A percentile compares a stretch with the other conserved stretches of the same genome.
These are phyloP conservation scores for Leptosomus discolor DNA, from an alignment of 2,113 vertebrate species.

Conservation along the genomic window DNA sequence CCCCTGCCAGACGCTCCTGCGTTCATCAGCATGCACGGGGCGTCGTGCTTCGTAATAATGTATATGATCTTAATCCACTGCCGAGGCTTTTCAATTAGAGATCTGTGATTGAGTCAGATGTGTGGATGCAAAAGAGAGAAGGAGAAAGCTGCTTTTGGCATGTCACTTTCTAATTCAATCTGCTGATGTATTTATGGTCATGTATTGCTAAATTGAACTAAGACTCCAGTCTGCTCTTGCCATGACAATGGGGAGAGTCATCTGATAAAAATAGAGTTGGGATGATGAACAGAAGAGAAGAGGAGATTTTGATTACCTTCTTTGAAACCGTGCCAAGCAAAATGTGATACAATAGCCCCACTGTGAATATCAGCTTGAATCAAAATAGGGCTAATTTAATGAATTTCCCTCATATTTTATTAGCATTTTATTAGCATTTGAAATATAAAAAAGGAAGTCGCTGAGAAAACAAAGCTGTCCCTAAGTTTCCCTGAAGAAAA, in stretches of 20 bases:
- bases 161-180: slow-evolving; percentile 1
- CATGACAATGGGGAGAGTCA: slow-evolving; percentile 49
- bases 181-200: slow-evolving; percentile 53
- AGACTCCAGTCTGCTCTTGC: slow-evolving; percentile 17
- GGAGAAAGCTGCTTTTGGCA: neutral
- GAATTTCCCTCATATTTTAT: neutral
- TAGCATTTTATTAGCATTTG: neutral
- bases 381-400: neutral
- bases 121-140: neutral
- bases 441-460: neutral
- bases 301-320: neutral
- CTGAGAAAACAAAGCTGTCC: neutral
- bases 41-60: neutral
- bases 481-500: neutral
- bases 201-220: slow-evolving; percentile 17
- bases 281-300: slow-evolving; percentile 11
- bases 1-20: neutral
- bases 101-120: slow-evolving; percentile 11
- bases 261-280: slow-evolving; percentile 40
- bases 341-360: neutral
- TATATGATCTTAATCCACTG: neutral
- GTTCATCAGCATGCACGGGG: slow-evolving; percentile 5
- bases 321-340: neutral
- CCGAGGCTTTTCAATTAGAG: slow-evolving; percentile 46
- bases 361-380: neutral